Percentiles rank a stretch among this genome's conserved stretches.
Conservation (phyloP, 1,140 invertebrate genomes). For the Hycleus phaleratus region DNA sequence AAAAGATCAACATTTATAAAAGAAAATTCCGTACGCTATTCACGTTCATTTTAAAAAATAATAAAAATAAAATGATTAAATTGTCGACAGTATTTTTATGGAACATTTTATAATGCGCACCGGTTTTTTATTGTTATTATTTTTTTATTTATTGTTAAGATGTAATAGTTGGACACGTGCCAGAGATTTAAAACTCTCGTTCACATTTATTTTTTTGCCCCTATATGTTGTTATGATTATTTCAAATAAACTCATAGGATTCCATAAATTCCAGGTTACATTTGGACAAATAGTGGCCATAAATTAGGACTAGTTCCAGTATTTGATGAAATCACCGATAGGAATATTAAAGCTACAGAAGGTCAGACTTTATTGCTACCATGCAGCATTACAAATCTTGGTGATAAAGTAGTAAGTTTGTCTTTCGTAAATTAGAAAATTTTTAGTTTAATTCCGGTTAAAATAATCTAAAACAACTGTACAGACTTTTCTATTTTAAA, state of each 20-base stretch:
- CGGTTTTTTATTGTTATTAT: too few species aligned
- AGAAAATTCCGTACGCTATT: too few species aligned
- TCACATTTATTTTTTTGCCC: not conserved
- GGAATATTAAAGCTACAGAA: constrained; percentile 29
- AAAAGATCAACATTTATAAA: too few species aligned
- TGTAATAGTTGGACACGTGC: constrained; percentile 4
- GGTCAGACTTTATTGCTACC: constrained; percentile 54
- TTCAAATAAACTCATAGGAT: constrained; percentile 3
- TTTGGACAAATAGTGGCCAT: constrained; percentile 6
- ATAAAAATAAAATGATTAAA: too few species aligned
- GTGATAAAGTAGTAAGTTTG: constrained; percentile 54
- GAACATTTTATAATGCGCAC: too few species aligned
- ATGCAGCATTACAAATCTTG: constrained; percentile 52
- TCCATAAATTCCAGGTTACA: constrained; percentile 18
- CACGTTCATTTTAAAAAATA: too few species aligned
- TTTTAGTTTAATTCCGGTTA: too few species aligned
- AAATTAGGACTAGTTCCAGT: constrained; percentile 12
- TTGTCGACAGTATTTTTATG: too few species aligned
- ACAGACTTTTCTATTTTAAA: too few species aligned
- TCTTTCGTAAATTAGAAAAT: not conserved
- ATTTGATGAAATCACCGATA: constrained; percentile 30
- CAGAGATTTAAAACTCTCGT: not conserved
- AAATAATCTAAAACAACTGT: too few species aligned
- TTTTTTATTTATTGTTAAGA: not conserved
- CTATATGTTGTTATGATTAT: not conserved